Percentiles rank a stretch among this genome's conserved stretches.
Evolutionary conservation across 2,113 vertebrate genomes (phyloP).

Genomic region (Perca fluviatilis): DNA sequence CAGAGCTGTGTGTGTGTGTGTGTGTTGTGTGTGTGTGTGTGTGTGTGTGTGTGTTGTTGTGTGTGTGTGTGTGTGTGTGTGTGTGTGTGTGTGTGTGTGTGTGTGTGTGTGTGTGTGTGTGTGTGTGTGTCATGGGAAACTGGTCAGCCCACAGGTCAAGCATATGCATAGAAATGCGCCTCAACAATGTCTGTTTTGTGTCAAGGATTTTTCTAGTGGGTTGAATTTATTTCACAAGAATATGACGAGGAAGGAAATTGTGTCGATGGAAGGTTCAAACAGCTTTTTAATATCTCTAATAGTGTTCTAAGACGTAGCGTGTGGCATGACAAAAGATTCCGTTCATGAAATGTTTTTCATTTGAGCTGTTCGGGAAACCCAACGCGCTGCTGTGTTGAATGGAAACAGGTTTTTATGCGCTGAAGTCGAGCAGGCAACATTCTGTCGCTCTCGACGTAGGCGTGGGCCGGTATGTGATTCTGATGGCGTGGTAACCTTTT

Average conservation of each 20-base stretch:
- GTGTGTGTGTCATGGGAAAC: neutral
- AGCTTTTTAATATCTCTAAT: neutral
- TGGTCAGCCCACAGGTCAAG: constrained; percentile 9
- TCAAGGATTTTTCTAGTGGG: neutral
- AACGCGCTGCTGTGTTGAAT: too few species aligned
- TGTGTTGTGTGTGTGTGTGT: too few species aligned
- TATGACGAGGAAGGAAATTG: neutral
- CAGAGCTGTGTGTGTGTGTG: constrained; percentile 7
- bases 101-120: too few species aligned
- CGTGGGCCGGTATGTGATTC: too few species aligned
- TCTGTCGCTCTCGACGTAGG: neutral
- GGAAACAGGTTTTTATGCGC: neutral
- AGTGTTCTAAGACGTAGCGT: neutral
- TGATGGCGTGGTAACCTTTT: too few species aligned
- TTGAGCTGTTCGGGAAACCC: neutral
- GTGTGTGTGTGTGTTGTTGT: neutral
- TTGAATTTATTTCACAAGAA: neutral
- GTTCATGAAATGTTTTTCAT: too few species aligned
- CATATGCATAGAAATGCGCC: constrained; percentile 14
- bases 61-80: neutral
- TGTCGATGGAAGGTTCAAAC: too few species aligned
- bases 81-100: neutral
- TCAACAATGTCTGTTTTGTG: constrained; percentile 4
- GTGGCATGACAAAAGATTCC: too few species aligned
- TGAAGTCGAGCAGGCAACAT: neutral